Conservation (phyloP, 35 echinoderm and acorn worm species). For the Ptychodera flava region DNA sequence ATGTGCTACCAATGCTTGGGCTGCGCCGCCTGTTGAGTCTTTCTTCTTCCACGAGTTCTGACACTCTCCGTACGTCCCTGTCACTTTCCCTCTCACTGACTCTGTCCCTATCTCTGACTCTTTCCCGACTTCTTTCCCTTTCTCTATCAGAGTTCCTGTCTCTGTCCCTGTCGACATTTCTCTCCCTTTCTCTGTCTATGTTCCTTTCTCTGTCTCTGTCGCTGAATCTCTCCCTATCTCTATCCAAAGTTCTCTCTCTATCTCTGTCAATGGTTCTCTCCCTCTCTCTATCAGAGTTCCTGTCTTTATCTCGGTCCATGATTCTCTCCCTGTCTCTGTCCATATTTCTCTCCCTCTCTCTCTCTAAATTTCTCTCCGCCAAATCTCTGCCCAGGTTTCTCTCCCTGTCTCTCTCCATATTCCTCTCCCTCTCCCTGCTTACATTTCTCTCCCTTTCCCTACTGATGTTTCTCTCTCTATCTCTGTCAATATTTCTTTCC, state of each 20-base stretch:
- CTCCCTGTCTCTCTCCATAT: not conserved
- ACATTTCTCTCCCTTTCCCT: not conserved
- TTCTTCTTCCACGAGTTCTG: not conserved
- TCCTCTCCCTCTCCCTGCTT: not conserved
- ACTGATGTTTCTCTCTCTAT: not conserved
- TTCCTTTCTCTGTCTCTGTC: conserved; percentile 10
- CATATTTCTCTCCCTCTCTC: not conserved
- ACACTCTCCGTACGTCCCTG: not conserved
- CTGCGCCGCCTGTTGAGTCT: not conserved
- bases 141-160: not conserved
- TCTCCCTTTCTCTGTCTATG: conserved; percentile 1
- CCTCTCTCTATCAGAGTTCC: not conserved
- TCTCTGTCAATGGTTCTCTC: not conserved
- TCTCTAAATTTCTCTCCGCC: not conserved
- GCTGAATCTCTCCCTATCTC: not conserved
- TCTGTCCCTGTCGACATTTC: not conserved
- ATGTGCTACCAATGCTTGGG: conserved; percentile 6
- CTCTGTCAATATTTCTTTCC: not conserved
- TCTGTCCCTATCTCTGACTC: not conserved
- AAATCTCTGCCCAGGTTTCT: not conserved
- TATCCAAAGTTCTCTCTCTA: not conserved
- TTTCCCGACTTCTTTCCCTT: not conserved
- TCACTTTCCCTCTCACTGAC: not conserved
- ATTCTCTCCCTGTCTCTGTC: not conserved
- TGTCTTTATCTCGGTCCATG: not conserved